Percentiles rank a stretch among this genome's conserved stretches.
phyloP scores from a whole-genome alignment of 2,888 invertebrate species.

The Subacronicta megacephala region DNA sequence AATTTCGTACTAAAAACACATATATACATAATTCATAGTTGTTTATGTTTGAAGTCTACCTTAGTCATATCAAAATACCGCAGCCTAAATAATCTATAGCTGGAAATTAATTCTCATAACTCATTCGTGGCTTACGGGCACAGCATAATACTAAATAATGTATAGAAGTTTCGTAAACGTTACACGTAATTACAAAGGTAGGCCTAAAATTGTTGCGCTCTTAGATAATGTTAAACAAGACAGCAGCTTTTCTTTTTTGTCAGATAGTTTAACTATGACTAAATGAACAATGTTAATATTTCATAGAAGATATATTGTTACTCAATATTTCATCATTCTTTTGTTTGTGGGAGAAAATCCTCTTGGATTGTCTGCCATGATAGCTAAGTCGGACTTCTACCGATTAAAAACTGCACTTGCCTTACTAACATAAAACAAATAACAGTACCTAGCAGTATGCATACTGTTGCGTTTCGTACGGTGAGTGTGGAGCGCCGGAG shows the following conservation, averaged over 20 bases:
- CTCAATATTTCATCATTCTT: too few relatives aligned
- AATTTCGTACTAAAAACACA: too few relatives aligned
- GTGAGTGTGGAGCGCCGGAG: too few relatives aligned
- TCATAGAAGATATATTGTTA: too few relatives aligned
- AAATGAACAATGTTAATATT: constrained; percentile 7
- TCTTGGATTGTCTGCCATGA: too few relatives aligned
- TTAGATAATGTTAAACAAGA: constrained; percentile 23
- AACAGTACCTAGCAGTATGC: too few relatives aligned
- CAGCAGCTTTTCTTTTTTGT: constrained; percentile 11
- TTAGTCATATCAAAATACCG: constrained; percentile 1
- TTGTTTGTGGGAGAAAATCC: too few relatives aligned
- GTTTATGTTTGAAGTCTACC: neutral
- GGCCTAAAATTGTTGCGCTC: constrained; percentile 34
- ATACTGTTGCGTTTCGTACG: too few relatives aligned
- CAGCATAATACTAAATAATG: constrained; percentile 43
- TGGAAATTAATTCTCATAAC: constrained; percentile 42
- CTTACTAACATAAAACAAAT: too few relatives aligned
- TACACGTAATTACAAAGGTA: too few relatives aligned
- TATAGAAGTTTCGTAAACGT: constrained; percentile 33
- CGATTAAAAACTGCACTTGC: too few relatives aligned
- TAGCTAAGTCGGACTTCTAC: too few relatives aligned
- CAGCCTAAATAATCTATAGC: constrained; percentile 7
- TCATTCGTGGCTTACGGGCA: constrained; percentile 34
- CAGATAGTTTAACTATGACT: constrained; percentile 27
- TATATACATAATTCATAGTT: neutral